Conservation (phyloP, 1,140 invertebrate genomes). For the Calephelis nemesis region DNA sequence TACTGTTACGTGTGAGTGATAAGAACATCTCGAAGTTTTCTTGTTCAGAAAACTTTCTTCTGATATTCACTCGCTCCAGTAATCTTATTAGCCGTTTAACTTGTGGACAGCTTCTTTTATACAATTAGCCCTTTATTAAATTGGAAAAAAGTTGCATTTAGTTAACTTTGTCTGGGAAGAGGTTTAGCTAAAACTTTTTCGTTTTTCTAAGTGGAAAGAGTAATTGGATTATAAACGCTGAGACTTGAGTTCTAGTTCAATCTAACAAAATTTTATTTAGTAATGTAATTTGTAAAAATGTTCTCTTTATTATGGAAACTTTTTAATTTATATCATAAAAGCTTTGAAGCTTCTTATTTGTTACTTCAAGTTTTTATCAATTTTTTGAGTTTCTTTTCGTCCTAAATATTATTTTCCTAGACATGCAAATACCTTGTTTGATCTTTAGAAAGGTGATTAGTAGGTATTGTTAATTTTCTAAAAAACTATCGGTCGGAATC, state of each 20-base stretch:
- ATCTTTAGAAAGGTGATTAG: no score
- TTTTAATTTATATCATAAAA: no score
- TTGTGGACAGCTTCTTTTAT: constrained; percentile 61
- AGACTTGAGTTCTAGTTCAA: constrained; percentile 6
- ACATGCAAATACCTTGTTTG: no score
- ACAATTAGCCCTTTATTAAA: constrained; percentile 64
- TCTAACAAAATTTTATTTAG: not conserved
- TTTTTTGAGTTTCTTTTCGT: no score
- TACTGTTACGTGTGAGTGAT: constrained; percentile 18
- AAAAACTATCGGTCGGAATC: no score
- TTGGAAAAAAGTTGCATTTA: constrained; percentile 53
- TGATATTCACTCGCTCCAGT: constrained; percentile 58
- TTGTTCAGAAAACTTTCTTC: constrained; percentile 41
- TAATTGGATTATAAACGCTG: constrained; percentile 28
- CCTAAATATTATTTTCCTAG: no score
- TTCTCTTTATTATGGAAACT: no score
- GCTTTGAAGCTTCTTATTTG: no score
- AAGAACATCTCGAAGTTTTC: constrained; percentile 44
- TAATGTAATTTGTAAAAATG: no score
- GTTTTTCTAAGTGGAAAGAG: constrained; percentile 33
- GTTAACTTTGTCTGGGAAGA: constrained; percentile 36
- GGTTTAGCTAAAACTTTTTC: constrained; percentile 33
- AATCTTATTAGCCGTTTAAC: constrained; percentile 65
- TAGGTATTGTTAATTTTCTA: no score
- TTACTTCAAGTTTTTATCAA: no score